Evolutionary conservation across 1,140 invertebrate species (phyloP), one percentile per base, ranked within the genome.

Genomic region (Caenorhabditis latens): DNA sequence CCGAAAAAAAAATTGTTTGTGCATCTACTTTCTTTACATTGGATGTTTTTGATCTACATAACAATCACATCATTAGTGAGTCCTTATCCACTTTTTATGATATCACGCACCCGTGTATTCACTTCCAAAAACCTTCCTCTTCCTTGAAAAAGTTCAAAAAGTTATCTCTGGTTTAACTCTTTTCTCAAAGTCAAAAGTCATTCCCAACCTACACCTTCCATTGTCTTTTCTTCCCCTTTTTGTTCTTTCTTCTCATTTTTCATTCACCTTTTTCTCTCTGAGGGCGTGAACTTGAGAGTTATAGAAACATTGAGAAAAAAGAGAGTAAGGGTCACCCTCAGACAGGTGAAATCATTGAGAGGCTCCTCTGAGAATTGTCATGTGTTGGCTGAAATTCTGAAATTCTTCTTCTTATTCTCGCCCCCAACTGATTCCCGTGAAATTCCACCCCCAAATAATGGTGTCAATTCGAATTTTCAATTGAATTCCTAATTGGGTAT

Each of bases 391-490:
- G 61, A 63, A 63, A 63, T 63, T 32, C 61, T 63, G 19, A 4
- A 63, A 14, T 58, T 2, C 4, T 19, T 58, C n/a, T n/a, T n/a
- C 19, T 14, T 19, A 16, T 19, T 58, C 19, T 58, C 6, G 14
- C 11, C 11, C 55, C 16, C 19, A n/a, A 58, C 16, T 58, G 16
- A 19, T 58, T 6, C 61, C 1, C 32, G 14, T 63, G 11, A 11
- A 21, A 21, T 21, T 63, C n/a, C 21, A 13, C 32, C 21, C 32
- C 61, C 13, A 21, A 13, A 46, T 46, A 71, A 71, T 71, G 65
- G 42, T 16, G 16, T 71, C 65, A 21, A 48, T 71, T 71, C 14
- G 65, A 43, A 71, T 71, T 71, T 43, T 21, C 40, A 71, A 71
- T 71, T 71, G 43, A 8, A 71, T 71, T 43, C 65, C 19, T 4